Base-by-base conservation (phyloP, 2,797 vertebrate species). In the Sebastes trivittatus region DNA sequence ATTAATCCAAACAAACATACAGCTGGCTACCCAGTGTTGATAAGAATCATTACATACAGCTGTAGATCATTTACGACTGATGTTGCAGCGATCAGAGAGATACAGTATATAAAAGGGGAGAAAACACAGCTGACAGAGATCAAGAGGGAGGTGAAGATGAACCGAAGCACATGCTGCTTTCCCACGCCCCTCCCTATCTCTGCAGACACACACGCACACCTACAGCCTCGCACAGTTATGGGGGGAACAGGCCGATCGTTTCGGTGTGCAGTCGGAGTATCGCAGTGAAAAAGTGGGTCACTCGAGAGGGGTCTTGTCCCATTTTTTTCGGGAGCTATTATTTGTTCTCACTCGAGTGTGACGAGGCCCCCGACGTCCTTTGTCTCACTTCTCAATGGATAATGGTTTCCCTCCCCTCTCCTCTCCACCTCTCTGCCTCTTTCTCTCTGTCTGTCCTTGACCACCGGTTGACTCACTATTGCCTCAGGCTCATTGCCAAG, bases 271-370 rank as follows among this genome's bases (percentile, higher is more conserved):
- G 54, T n/a, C 58, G 46, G 69, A 88, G 72, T 82, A 69, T 90
- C 80, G 68, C 64, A 1, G 71, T 63, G 71, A 82, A 87, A 79
- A 93, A 90, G 81, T 95, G 85, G 91, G 92, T 95, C 90, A 93
- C 73, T 69, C 13, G 1, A 74, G 38, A 46, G 42, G 84, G 86
- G 71, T 86, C 76, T 81, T 76, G 88, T 74, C 80, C 83, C 72
- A 64, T 82, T 81, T 87, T 87, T 80, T 76, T 20, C 0, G 32
- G 46, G 77, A 69, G 76, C 83, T 88, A 90, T 95, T 94, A 90
- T 94, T 89, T 88, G 70, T 78, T 88, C 78, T 88, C 83, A 89
- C 56, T 91, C 60, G 42, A 91, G 88, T 93, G 89, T 92, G 88
- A 46, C 60, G 80, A 75, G 69, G 78, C 83, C 69, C 66, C 80